A percentile compares a stretch with the other conserved stretches of the same genome.
These are phyloP conservation scores for Coleophora flavipennella DNA, from an alignment of 2,888 invertebrate genomes.

Conservation along the genomic window DNA sequence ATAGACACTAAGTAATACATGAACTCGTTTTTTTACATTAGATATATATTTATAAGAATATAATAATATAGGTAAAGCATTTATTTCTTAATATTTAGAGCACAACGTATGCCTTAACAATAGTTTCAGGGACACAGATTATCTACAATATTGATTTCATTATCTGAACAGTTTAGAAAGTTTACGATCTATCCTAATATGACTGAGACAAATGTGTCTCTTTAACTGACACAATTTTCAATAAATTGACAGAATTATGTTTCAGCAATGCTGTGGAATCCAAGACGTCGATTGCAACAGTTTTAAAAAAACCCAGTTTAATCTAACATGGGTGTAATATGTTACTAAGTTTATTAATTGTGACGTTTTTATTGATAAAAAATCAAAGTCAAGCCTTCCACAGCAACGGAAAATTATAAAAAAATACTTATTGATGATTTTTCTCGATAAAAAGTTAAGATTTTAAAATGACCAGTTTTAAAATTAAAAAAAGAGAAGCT, in stretches of 20 bases:
- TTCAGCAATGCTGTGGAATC: constrained; percentile 43
- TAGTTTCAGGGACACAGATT: constrained; percentile 54
- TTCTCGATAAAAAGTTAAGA: constrained; percentile 36
- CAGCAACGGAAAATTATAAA: constrained; percentile 51
- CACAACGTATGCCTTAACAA: constrained; percentile 60
- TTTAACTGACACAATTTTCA: constrained; percentile 62
- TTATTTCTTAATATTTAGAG: constrained; percentile 59
- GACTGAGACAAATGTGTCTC: constrained; percentile 46
- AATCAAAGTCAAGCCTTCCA: constrained; percentile 26
- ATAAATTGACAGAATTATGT: constrained; percentile 61
- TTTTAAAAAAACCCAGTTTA: too few species aligned
- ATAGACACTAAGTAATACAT: constrained; percentile 67
- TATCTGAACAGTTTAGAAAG: constrained; percentile 48
- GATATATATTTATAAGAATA: constrained; percentile 73
- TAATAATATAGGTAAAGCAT: constrained; percentile 69
- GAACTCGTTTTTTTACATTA: constrained; percentile 63
- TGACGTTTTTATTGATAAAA: too few species aligned
- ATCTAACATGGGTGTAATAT: too few species aligned
- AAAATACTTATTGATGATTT: constrained; percentile 39
- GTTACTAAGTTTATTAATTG: too few species aligned
- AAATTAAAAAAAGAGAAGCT: constrained; percentile 64
- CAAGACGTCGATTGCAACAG: constrained; percentile 9
- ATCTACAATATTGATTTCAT: constrained; percentile 50
- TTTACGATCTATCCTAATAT: constrained; percentile 42
- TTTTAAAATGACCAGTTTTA: constrained; percentile 42